Base-by-base conservation (phyloP, 2,113 vertebrate genomes). In the Tenrec ecaudatus region DNA sequence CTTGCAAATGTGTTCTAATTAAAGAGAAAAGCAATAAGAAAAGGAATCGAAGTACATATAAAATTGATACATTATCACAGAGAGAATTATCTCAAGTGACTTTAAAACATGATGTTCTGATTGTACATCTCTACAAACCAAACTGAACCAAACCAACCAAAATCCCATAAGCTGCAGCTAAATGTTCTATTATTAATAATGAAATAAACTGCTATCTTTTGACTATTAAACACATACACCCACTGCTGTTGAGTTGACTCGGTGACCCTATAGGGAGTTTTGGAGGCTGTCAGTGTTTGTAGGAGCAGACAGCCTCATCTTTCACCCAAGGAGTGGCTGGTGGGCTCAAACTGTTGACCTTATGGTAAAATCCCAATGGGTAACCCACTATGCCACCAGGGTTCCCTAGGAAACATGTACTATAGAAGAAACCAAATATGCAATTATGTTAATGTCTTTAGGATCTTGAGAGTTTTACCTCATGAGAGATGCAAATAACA, bases 391-490 rank as follows among this genome's bases (percentile, higher is more conserved):
- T 47, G 43, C 43, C 43, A 47, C 43, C 43, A 47, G 43, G 43
- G 43, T 10, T 5, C 43, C 6, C 43, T 47, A 47, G 6, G 10
- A 47, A 47, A 47, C 43, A 47, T 47, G 43, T 47, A 47, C 43
- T 47, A 47, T 47, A 47, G 5, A 47, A 47, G 43, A 47, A 88
- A 36, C 81, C 11, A 57, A 92, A 73, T 16, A 58, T 17, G 10
- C 33, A 38, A 60, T 91, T 83, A 85, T 53, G 43, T 43, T 68
- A 79, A 31, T 75, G 79, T 66, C 12, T 82, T 80, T 66, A 91
- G 23, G 64, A 94, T 19, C 89, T 36, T 33, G 91, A 71, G 86
- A 69, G 80, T 84, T 92, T 89, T 33, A 57, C 53, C 79, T 36
- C 31, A 36, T 79, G n/a, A 93, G 43, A 89, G 53, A 64, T 5